These are phyloP conservation scores for Panagrolaimus sp. DNA, from an alignment of 1,140 invertebrate species.

Conservation along the genomic window DNA sequence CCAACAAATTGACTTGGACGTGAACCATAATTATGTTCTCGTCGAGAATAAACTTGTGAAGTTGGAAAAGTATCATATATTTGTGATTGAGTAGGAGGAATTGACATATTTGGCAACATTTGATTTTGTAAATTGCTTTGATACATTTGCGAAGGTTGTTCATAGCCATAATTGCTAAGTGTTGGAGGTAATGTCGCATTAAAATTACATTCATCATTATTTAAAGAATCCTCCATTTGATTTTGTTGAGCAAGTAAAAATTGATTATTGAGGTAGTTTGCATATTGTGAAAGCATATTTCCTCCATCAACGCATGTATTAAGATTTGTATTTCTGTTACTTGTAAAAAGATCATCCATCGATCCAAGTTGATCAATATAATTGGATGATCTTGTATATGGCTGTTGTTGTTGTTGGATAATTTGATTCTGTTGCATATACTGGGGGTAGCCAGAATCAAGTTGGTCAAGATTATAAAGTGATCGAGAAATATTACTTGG, in stretches of 20 bases:
- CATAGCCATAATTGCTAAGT: background rate
- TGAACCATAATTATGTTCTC: conserved; percentile 47
- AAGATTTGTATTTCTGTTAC: background rate
- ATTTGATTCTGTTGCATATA: background rate
- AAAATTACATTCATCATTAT: conserved; percentile 8
- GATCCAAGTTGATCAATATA: conserved; percentile 5
- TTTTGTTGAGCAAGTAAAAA: conserved; percentile 30
- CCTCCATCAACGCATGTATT: background rate
- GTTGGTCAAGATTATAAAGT: background rate
- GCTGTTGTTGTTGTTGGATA: background rate
- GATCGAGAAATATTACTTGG: conserved; percentile 9
- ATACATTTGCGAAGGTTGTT: background rate
- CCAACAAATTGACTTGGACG: conserved; percentile 33
- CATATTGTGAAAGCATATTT: conserved; percentile 50
- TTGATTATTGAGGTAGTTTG: conserved; percentile 55
- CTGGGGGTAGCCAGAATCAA: background rate
- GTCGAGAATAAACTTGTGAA: conserved; percentile 37
- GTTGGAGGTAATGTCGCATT: conserved; percentile 1
- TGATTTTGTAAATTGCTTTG: background rate
- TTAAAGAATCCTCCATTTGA: background rate
- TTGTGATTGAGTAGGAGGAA: background rate
- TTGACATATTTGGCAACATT: conserved; percentile 11
- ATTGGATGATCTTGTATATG: background rate
- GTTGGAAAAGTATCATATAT: background rate
- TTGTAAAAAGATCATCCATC: background rate